A percentile compares a stretch with the other conserved stretches of the same genome.
Conservation (phyloP, 2,888 invertebrate genomes). For the Leucophenga maculata region DNA sequence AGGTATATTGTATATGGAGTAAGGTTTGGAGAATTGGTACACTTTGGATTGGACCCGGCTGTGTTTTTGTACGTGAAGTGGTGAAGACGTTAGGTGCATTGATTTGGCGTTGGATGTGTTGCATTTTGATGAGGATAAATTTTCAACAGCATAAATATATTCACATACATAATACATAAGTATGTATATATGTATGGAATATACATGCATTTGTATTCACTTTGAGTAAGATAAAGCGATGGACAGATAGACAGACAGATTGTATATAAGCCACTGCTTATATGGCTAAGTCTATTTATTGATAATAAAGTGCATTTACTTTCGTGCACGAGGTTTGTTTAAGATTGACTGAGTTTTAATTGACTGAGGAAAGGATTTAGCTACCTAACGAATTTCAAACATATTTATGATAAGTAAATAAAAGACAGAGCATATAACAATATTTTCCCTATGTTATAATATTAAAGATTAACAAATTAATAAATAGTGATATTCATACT, state of each 20-base stretch:
- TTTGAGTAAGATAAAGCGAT: neutral
- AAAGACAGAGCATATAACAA: no score
- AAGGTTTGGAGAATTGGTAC: no score
- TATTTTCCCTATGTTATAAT: no score
- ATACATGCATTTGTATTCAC: neutral
- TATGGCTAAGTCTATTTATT: neutral
- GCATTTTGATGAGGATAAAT: slow-evolving; percentile 10
- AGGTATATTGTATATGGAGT: no score
- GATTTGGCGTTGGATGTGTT: slow-evolving; percentile 11
- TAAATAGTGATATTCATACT: no score
- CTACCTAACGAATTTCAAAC: no score
- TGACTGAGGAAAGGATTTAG: no score
- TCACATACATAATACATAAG: neutral
- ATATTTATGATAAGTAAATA: no score
- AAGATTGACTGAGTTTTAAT: neutral
- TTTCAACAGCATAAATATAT: neutral
- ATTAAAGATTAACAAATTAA: no score
- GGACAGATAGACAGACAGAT: neutral
- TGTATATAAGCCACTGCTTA: neutral
- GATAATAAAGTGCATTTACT: slow-evolving; percentile 12
- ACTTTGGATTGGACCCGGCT: neutral
- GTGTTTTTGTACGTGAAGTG: neutral
- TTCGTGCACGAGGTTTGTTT: neutral
- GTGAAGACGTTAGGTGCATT: neutral
- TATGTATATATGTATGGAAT: neutral